These are phyloP conservation scores for Gymnocheta viridis DNA, from an alignment of 2,888 invertebrate species.

Conservation along the genomic window DNA sequence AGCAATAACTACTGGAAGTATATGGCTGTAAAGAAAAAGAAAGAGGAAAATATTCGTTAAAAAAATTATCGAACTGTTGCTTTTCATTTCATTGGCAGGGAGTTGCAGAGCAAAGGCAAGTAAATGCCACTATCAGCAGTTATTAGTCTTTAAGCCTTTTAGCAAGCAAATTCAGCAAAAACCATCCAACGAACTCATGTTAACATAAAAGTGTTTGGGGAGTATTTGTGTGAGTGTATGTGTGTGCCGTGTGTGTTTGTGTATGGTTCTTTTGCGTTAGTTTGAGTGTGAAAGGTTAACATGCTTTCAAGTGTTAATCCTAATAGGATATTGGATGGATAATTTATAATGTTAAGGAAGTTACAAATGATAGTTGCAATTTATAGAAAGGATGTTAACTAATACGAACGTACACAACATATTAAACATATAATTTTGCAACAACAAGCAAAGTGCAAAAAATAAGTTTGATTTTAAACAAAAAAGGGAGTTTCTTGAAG, in stretches of 20 bases:
- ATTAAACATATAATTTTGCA: neutral
- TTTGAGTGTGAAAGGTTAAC: constrained; percentile 63
- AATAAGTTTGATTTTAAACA: neutral
- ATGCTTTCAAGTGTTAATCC: constrained; percentile 68
- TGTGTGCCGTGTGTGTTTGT: neutral
- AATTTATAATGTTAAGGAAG: constrained; percentile 67
- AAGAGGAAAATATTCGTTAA: neutral
- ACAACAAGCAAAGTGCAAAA: neutral
- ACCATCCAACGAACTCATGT: neutral
- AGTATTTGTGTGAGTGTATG: neutral
- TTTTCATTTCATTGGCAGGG: constrained; percentile 19
- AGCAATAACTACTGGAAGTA: neutral
- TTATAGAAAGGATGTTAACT: constrained; percentile 36
- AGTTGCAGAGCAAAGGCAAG: neutral
- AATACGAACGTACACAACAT: neutral
- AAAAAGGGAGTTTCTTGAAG: neutral
- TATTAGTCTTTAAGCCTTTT: constrained; percentile 54
- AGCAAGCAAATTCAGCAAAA: constrained; percentile 18
- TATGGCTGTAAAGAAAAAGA: neutral
- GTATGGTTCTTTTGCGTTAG: neutral
- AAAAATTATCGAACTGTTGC: constrained; percentile 64
- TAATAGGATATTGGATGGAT: constrained; percentile 64
- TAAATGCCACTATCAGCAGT: constrained; percentile 36
- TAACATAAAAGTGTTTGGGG: neutral
- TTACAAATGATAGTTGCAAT: constrained; percentile 62